These are phyloP conservation scores for Labroides dimidiatus DNA, from an alignment of 2,797 vertebrate species.

Conservation along the genomic window DNA sequence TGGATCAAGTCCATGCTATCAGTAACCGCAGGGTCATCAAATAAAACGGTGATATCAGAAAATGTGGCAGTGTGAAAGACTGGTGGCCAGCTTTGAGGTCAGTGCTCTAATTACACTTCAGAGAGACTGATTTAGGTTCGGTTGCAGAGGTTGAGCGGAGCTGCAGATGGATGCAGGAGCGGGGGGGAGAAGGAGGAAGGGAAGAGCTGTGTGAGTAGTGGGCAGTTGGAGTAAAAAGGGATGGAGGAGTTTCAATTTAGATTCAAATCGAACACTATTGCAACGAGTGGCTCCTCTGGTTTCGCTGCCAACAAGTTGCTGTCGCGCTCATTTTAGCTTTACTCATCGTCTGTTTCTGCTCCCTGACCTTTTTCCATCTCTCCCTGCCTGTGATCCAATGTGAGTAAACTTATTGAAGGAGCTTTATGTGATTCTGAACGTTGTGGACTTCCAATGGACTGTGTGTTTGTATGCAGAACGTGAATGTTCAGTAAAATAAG, in stretches of 20 bases:
- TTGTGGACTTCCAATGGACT: no score
- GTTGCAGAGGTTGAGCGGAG: constrained; percentile 53
- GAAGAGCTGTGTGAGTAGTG: constrained; percentile 18
- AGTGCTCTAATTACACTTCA: constrained; percentile 76
- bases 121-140: constrained; percentile 70
- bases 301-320: constrained; percentile 22
- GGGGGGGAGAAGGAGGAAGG: constrained; percentile 19
- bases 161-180: constrained; percentile 46
- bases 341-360: constrained; percentile 15
- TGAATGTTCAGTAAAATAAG: constrained; percentile 9
- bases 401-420: neutral
- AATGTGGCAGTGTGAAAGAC: constrained; percentile 61
- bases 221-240: constrained; percentile 37
- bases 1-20: constrained; percentile 2
- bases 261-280: constrained; percentile 45
- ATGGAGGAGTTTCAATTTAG: constrained; percentile 60
- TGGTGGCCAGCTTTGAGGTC: constrained; percentile 64
- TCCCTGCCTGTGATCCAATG: neutral
- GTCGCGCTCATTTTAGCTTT: neutral
- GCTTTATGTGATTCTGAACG: constrained; percentile 3
- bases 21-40: constrained; percentile 39
- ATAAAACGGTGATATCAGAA: constrained; percentile 62
- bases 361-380: neutral
- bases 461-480: neutral
- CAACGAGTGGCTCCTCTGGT: constrained; percentile 16